Evolutionary conservation across 30 jellyfish, hydroid and myxozoan species (phyloP), one percentile per base, ranked within the genome.

Genomic region (Chironex yamaguchii): DNA sequence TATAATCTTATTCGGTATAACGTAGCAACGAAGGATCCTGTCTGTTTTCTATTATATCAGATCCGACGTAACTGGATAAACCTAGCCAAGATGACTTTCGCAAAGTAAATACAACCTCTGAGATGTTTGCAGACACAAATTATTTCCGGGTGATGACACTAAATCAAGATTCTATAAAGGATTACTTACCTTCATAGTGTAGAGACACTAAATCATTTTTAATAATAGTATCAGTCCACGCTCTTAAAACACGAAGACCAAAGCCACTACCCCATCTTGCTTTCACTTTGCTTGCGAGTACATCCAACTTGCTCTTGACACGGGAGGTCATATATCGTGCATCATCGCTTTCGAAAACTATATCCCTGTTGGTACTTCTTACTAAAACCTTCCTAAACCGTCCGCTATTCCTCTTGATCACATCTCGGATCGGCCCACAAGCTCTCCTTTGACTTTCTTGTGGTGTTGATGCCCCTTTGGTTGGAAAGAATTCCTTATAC

Each of bases 311-410:
- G 75, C 94, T 78, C 71, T 93, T 88, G 63, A 96, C 96, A 52
- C 98, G 62, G 28, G 98, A 93, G 21, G 98, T 93, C 98, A 93
- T 93, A 83, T 68, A 89, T 35, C 93, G 92, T 68, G 96, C 80
- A 70, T 88, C 95, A 12, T 75, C 97, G 4, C 34, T 36, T 17
- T 82, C 89, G 51, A 72, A 93, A 21, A 71, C 93, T 13, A 93
- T 88, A 34, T 67, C 36, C 33, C 54, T 4, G 71, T 93, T 89
- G 50, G 75, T 89, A 67, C 83, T 93, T 58, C 98, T 62, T 29
- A 93, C 97, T 22, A 93, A 66, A 49, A 88, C 96, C 52, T 89
- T 93, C 42, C 89, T 86, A 74, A 71, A 93, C 28, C 98, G 36
- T 0, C 97, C 98, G 12, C 97, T 81, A 77, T 89, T 89, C 54